Conservation (phyloP, 2,888 invertebrate genomes). For the Lasius fuliginosus region DNA sequence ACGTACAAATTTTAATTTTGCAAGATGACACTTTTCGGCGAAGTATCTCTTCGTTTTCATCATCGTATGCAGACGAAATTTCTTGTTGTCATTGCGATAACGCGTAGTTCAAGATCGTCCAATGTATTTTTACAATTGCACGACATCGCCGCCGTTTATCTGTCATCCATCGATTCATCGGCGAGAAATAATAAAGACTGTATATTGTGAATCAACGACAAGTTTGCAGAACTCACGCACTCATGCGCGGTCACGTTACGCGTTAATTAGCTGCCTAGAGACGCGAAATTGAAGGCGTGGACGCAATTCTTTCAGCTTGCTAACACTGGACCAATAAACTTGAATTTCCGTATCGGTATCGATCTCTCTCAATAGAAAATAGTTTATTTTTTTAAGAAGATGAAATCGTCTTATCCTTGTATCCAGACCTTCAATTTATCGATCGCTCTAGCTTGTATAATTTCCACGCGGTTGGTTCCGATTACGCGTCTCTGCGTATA, state of each 20-base stretch:
- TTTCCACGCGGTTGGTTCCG: constrained; percentile 6
- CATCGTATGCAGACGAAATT: not conserved
- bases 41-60: not conserved
- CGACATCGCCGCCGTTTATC: constrained; percentile 23
- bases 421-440: not conserved
- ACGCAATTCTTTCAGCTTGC: not conserved
- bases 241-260: not conserved
- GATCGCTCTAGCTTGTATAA: not conserved
- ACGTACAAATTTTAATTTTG: not conserved
- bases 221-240: constrained; percentile 15
- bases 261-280: not conserved
- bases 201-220: not conserved
- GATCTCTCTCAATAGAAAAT: not conserved
- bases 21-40: not conserved
- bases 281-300: not conserved
- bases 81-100: constrained; percentile 60
- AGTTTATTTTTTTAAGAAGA: not conserved
- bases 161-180: constrained; percentile 39
- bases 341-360: not conserved
- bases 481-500: constrained; percentile 26
- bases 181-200: constrained; percentile 6
- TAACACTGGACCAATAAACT: not conserved
- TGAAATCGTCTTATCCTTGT: not conserved
- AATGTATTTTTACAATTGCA: constrained; percentile 63
- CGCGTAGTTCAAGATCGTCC: constrained; percentile 57